Percentiles rank a stretch among this genome's conserved stretches.
phyloP scores from a whole-genome alignment of 2,888 invertebrate genomes.

The Clistopyga incitator region DNA sequence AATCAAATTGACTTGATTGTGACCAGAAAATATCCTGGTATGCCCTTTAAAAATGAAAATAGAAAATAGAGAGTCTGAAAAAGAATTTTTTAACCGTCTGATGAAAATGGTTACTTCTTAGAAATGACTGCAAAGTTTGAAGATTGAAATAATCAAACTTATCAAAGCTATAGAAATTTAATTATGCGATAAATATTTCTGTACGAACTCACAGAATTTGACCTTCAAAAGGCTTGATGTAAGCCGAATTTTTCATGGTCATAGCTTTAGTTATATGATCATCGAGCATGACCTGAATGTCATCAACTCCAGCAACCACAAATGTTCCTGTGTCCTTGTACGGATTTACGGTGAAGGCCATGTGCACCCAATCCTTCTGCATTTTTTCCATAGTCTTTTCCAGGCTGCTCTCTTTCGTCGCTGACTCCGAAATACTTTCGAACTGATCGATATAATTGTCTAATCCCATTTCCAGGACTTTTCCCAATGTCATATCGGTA shows the following conservation, averaged over 20 bases:
- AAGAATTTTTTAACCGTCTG: no score
- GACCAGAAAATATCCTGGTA: neutral
- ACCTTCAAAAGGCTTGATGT: slow-evolving; percentile 96
- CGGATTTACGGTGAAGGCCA: slow-evolving; percentile 90
- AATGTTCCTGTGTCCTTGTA: slow-evolving; percentile 96
- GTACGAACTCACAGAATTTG: slow-evolving; percentile 88
- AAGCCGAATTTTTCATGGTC: slow-evolving; percentile 98
- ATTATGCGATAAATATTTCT: neutral
- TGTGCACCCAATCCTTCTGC: slow-evolving; percentile 95
- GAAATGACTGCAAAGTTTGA: no score
- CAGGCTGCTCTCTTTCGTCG: slow-evolving; percentile 96
- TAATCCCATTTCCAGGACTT: slow-evolving; percentile 94
- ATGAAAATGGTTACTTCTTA: no score
- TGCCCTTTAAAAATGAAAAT: neutral
- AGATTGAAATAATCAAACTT: no score
- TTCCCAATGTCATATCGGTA: slow-evolving; percentile 92
- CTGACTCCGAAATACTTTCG: slow-evolving; percentile 96
- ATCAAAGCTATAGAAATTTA: no score
- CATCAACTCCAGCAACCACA: slow-evolving; percentile 95
- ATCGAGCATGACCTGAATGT: slow-evolving; percentile 96
- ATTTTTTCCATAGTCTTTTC: slow-evolving; percentile 95
- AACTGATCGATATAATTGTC: slow-evolving; percentile 94
- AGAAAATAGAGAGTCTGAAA: neutral
- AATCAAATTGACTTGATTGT: neutral
- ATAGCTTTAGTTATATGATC: slow-evolving; percentile 98